Evolutionary conservation across 2,113 vertebrate genomes (phyloP), one percentile per base, ranked within the genome.

Genomic region (Todiramphus saurophagus): DNA sequence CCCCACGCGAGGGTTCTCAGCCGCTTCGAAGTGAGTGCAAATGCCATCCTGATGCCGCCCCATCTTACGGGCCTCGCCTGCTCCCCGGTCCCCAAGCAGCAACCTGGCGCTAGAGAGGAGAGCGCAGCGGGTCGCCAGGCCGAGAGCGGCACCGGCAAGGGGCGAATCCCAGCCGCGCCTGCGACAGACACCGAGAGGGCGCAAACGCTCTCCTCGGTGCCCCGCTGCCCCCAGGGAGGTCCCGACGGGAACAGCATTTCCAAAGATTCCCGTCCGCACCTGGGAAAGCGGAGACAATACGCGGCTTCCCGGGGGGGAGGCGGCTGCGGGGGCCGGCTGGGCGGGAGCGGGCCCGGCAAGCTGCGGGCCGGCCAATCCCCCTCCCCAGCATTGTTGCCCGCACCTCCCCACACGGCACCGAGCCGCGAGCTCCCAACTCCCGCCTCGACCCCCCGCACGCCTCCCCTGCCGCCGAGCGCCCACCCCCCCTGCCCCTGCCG

Each of bases 61-160:
- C 15, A 11, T 17, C 21, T 3, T 1, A 2, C 2, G 25, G 37
- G 17, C 27, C 16, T 25, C 2, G 28, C 3, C 72, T 3, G 46
- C 41, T 25, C 35, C 58, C 74, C 4, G 48, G 6, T 48, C 16
- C 85, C 33, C 80, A 5, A 3, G 78, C 0, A 60, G 37, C 69
- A 17, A 11, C 27, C 30, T 0, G n/a, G 76, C 5, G 7, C 24
- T 69, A 6, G 23, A 15, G 14, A 5, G 43, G 4, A 28, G 30
- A 1, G 7, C 35, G 14, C 43, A 27, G 41, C 9, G 8, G 51
- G 27, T 35, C 27, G 37, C 55, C 56, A 5, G n/a, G 58, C n/a
- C 6, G 28, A 28, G 17, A 59, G 39, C 7, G 70, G 31, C 50
- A 75, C 1, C 6, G 39, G n/a, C 16, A 12, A 31, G 35, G 41